These are phyloP conservation scores for Andrena marginata DNA, from an alignment of 2,888 invertebrate genomes.

Conservation along the genomic window DNA sequence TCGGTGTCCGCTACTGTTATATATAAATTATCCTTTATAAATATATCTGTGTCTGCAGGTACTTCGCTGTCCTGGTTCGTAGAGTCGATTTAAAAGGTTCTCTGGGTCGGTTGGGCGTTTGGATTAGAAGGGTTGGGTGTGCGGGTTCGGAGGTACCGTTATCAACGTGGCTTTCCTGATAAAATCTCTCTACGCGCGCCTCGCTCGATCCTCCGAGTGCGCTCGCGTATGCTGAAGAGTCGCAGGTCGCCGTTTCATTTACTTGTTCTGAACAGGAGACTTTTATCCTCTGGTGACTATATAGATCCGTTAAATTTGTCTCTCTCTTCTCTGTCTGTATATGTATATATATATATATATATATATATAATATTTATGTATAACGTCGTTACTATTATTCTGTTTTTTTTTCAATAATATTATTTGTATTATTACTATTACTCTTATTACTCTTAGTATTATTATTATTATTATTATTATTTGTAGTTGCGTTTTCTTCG, in stretches of 20 bases:
- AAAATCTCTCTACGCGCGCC: constrained; percentile 22
- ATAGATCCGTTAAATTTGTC: constrained; percentile 23
- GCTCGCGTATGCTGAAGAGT: background rate
- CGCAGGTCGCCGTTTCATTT: background rate
- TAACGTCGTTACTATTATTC: constrained; percentile 26
- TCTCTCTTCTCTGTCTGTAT: background rate
- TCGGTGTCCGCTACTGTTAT: constrained; percentile 7
- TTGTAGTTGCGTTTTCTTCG: constrained; percentile 58
- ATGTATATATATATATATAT: constrained; percentile 16
- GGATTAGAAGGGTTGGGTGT: constrained; percentile 39
- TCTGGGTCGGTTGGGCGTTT: background rate
- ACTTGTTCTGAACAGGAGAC: constrained; percentile 14
- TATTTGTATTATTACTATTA: constrained; percentile 40
- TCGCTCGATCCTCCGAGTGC: constrained; percentile 3
- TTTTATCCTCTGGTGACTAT: constrained; percentile 9
- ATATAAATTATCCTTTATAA: constrained; percentile 74
- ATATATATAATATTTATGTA: constrained; percentile 40
- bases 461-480: constrained; percentile 29
- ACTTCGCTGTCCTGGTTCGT: constrained; percentile 82
- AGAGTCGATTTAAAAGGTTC: constrained; percentile 48
- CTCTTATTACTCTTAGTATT: constrained; percentile 20
- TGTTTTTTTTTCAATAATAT: constrained; percentile 15
- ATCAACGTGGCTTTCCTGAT: constrained; percentile 41
- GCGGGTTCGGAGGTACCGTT: constrained; percentile 21
- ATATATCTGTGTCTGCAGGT: constrained; percentile 82